phyloP scores from a whole-genome alignment of 2,888 invertebrate genomes.

The Horisme vitalbata region DNA sequence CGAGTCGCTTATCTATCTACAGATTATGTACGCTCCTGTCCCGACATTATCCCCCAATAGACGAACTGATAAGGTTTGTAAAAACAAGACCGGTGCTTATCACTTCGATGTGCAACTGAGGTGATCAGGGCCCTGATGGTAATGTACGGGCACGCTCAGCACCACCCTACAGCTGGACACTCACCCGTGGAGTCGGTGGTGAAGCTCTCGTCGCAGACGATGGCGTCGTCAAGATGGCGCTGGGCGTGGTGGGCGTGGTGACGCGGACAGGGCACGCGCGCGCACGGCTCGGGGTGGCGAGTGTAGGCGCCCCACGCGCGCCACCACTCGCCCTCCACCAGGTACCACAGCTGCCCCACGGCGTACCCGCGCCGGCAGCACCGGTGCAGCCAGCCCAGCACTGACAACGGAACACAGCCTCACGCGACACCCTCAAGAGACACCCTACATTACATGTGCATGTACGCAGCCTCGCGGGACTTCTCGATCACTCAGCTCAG shows the following conservation, averaged over 20 bases:
- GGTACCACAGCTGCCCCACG: slow-evolving; percentile 95
- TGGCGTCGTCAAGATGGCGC: slow-evolving; percentile 80
- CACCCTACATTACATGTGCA: no score
- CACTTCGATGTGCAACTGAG: no score
- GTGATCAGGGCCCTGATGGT: no score
- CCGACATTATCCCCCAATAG: no score
- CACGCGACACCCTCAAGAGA: no score
- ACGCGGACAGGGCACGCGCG: slow-evolving; percentile 81
- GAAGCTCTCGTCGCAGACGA: slow-evolving; percentile 87
- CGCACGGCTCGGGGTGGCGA: slow-evolving; percentile 58
- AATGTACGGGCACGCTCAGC: no score
- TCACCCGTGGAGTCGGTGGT: slow-evolving; percentile 83
- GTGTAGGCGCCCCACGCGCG: slow-evolving; percentile 89
- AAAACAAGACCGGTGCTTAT: no score
- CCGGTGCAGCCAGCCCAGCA: slow-evolving; percentile 91
- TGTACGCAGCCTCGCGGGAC: no score
- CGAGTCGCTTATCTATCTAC: no score
- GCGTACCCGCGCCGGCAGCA: slow-evolving; percentile 89
- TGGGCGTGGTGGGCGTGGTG: slow-evolving; percentile 49
- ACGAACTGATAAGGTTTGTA: no score
- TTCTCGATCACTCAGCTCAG: no score
- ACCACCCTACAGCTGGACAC: background rate
- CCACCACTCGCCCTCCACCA: slow-evolving; percentile 95
- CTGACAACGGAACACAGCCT: slow-evolving; percentile 52
- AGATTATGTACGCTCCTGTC: no score